Conservation (phyloP, 1,140 invertebrate species). For the Cyclargus thomasi region DNA sequence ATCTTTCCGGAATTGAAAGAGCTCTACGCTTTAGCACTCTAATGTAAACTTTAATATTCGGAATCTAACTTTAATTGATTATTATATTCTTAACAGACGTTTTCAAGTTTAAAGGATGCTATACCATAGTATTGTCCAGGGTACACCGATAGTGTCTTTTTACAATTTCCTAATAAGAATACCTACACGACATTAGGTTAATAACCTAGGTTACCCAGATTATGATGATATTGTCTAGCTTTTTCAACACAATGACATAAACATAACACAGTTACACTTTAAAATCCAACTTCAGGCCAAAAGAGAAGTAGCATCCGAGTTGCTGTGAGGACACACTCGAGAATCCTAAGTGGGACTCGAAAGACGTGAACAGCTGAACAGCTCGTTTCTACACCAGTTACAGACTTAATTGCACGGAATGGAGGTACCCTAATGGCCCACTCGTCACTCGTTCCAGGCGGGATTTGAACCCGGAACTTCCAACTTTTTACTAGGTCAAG, state of each 20-base stretch:
- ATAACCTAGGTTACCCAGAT: too few species aligned
- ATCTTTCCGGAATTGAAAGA: not conserved
- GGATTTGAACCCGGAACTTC: conserved; percentile 1
- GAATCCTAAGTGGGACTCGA: not conserved
- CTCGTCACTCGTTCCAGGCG: not conserved
- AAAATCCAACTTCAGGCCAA: not conserved
- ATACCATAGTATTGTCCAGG: too few species aligned
- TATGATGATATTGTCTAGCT: too few species aligned
- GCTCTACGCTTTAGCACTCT: too few species aligned
- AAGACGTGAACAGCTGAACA: not conserved
- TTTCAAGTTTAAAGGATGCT: too few species aligned
- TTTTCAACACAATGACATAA: not conserved
- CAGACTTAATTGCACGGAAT: conserved; percentile 8
- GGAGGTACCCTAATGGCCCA: not conserved
- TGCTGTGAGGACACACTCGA: not conserved
- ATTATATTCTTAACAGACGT: too few species aligned
- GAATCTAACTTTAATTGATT: too few species aligned
- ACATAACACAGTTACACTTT: not conserved
- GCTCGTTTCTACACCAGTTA: not conserved
- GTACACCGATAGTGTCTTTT: too few species aligned
- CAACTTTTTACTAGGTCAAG: not conserved
- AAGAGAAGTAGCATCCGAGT: not conserved
- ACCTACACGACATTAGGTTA: too few species aligned
- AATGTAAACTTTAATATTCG: too few species aligned
- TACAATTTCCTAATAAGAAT: too few species aligned